Evolutionary conservation across 2,113 vertebrate genomes (phyloP), one percentile per base, ranked within the genome.

Genomic region (Misgurnus anguillicaudatus): DNA sequence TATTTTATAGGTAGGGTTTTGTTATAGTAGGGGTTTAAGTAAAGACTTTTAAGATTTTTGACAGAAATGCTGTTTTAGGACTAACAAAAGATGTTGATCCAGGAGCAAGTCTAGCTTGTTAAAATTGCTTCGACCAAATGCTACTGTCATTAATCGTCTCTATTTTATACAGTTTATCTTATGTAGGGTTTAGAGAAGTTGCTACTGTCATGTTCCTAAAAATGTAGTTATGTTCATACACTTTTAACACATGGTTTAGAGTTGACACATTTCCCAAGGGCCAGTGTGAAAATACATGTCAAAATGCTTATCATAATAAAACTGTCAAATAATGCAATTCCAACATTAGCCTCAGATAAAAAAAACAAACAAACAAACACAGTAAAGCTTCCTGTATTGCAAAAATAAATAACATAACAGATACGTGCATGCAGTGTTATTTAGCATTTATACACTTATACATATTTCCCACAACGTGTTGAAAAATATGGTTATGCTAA

Each of bases 271-370:
- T 14, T 19, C 51, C 48, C 41, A 63, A 82, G 51, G 51, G 38
- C 19, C 5, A n/a, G 61, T 55, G 66, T 72, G 51, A 83, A 79
- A 65, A 36, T 47, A 62, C 21, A 19, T 39, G 21, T 41, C 66
- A 72, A 72, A 77, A 51, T 16, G 19, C 71, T 77, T 41, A 19
- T 75, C 47, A 58, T 36, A 63, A 53, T 39, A 21, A 74, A 74
- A 62, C 72, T 5, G n/a, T 61, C 71, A 73, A 36, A 73, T 60
- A 73, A 73, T 73, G 38, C 53, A n/a, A 21, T 72, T 72, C 70
- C 53, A 60, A 24, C 13, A 72, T 13, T 38, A 73, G 13, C 48
- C 61, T 13, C 45, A 62, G 24, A 62, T 48, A 47, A 62, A 69
- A 71, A 45, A 21, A 51, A 57, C 42, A 77, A 58, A 24, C 24